phyloP scores from a whole-genome alignment of 2,888 invertebrate genomes.

The Sarcophaga carnaria region DNA sequence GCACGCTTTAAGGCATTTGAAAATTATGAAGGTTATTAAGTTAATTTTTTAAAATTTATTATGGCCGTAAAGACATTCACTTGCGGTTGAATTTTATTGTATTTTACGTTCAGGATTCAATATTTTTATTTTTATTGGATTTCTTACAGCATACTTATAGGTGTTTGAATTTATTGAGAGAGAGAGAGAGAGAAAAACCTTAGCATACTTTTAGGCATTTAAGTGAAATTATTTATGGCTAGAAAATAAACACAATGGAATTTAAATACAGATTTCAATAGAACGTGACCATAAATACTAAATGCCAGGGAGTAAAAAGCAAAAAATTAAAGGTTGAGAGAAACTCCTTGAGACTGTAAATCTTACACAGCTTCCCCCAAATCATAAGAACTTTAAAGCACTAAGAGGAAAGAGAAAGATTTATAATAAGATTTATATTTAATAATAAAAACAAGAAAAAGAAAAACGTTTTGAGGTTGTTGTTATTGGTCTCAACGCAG shows the following conservation, averaged over 20 bases:
- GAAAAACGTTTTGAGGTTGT: too few relatives aligned
- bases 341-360: neutral
- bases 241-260: neutral
- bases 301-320: neutral
- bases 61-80: too few relatives aligned
- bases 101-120: too few relatives aligned
- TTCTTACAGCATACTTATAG: constrained; percentile 21
- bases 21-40: too few relatives aligned
- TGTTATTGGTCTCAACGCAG: too few relatives aligned
- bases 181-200: constrained; percentile 8
- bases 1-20: too few relatives aligned
- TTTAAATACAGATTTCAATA: neutral
- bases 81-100: too few relatives aligned
- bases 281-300: neutral
- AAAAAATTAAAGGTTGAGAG: neutral
- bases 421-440: neutral
- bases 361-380: neutral
- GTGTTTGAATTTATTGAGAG: neutral
- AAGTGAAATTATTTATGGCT: neutral
- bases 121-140: neutral
- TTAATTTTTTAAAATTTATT: too few relatives aligned
- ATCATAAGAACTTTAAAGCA: neutral
- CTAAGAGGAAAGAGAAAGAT: neutral
- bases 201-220: constrained; percentile 23
- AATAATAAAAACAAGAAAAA: neutral